Percentiles rank a stretch among this genome's conserved stretches.
Conservation (phyloP, 1,140 invertebrate genomes). For the Proales similis region DNA sequence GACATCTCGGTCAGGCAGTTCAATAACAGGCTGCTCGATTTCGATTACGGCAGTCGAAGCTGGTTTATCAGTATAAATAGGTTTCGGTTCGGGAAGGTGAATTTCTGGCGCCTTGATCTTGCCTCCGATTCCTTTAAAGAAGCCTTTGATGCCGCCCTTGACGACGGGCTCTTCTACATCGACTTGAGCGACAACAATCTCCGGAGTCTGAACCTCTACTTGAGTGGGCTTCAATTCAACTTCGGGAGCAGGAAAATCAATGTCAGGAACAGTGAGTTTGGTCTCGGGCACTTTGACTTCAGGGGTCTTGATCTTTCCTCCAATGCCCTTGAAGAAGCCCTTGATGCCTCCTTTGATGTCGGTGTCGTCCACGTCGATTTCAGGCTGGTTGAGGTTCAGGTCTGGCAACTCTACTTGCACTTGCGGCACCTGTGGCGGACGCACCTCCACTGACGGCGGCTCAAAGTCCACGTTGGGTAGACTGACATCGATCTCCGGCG, state of each 20-base stretch:
- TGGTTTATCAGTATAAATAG: background rate
- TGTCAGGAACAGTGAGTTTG: no score
- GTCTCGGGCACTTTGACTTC: slow-evolving; percentile 23
- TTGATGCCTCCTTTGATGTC: slow-evolving; percentile 19
- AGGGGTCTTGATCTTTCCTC: slow-evolving; percentile 33
- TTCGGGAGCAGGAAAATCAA: no score
- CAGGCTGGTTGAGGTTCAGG: background rate
- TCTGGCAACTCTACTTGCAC: background rate
- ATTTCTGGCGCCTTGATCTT: slow-evolving; percentile 36
- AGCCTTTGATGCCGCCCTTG: slow-evolving; percentile 24
- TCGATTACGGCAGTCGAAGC: slow-evolving; percentile 1
- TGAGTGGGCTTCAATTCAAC: no score
- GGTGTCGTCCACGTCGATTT: background rate
- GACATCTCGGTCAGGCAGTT: background rate
- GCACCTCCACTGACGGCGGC: no score
- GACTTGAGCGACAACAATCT: no score
- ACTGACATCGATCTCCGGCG: no score
- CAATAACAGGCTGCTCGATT: background rate
- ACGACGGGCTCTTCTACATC: background rate
- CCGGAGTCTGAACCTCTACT: no score
- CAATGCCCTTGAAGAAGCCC: slow-evolving; percentile 35
- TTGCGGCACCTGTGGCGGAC: background rate
- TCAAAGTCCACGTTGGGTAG: no score
- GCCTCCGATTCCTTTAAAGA: slow-evolving; percentile 33
- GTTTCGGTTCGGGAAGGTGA: slow-evolving; percentile 23